These are phyloP conservation scores for Microplitis demolitor DNA, from an alignment of 1,140 invertebrate species.

Conservation along the genomic window DNA sequence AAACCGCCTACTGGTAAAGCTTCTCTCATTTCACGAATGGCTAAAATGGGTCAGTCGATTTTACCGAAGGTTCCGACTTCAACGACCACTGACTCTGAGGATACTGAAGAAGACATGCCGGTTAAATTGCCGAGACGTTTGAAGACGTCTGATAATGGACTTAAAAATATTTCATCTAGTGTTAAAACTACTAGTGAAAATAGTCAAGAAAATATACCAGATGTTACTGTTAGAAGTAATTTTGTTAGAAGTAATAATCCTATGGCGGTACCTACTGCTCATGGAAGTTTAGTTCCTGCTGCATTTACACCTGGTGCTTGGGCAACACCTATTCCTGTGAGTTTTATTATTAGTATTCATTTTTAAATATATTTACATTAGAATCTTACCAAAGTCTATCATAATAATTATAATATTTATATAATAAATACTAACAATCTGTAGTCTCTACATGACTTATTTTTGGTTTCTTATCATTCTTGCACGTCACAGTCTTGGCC, in stretches of 20 bases:
- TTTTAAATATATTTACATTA: too few species aligned
- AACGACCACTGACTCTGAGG: conserved; percentile 51
- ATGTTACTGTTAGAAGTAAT: not conserved
- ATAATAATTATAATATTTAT: too few species aligned
- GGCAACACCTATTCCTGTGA: not conserved
- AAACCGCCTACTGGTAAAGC: conserved; percentile 43
- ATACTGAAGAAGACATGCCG: conserved; percentile 49
- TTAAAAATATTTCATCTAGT: conserved; percentile 13
- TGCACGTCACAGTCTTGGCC: too few species aligned
- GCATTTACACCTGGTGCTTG: not conserved
- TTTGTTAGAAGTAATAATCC: not conserved
- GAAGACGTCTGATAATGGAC: conserved; percentile 13
- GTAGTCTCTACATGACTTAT: too few species aligned
- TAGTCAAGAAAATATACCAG: not conserved
- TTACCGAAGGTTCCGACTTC: conserved; percentile 46
- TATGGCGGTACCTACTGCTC: not conserved
- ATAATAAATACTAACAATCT: too few species aligned
- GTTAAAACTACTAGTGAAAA: not conserved
- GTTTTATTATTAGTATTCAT: not conserved
- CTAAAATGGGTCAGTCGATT: conserved; percentile 55
- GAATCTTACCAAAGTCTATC: too few species aligned
- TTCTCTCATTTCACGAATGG: conserved; percentile 50
- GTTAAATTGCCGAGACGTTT: conserved; percentile 31
- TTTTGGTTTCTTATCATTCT: too few species aligned
- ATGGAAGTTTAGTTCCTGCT: not conserved